Evolutionary conservation across 2,888 invertebrate species (phyloP).

Genomic region (Leptarthrus brevirostris): DNA sequence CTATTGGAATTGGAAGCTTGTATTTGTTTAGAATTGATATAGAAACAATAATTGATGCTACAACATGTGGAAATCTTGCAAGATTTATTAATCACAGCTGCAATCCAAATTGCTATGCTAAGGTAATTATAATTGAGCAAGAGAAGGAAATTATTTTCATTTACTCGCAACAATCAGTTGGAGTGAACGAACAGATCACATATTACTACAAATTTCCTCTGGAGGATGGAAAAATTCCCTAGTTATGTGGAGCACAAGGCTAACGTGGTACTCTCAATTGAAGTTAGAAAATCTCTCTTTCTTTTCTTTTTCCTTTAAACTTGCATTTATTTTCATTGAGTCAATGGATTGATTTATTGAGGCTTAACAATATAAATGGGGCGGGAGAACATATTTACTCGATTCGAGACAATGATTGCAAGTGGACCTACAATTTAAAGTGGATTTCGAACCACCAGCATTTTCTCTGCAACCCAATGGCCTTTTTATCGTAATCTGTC

Average conservation of each 20-base stretch:
- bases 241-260: slow-evolving; percentile 93
- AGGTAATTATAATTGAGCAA: slow-evolving; percentile 97
- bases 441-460: too few relatives aligned
- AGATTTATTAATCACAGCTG: slow-evolving; percentile 99
- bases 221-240: slow-evolving; percentile 98
- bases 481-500: too few relatives aligned
- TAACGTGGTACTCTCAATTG: slow-evolving; percentile 97
- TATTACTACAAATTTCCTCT: slow-evolving; percentile 99
- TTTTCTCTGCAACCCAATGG: too few relatives aligned
- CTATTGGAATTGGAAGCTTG: slow-evolving; percentile 96
- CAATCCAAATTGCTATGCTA: slow-evolving; percentile 99
- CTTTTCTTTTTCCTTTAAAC: background rate
- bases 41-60: slow-evolving; percentile 98
- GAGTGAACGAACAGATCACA: slow-evolving; percentile 98
- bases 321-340: background rate
- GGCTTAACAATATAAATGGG: background rate
- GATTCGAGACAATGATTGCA: too few relatives aligned
- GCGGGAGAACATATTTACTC: too few relatives aligned
- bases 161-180: slow-evolving; percentile 97
- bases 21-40: slow-evolving; percentile 98
- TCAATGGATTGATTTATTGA: background rate
- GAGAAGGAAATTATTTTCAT: slow-evolving; percentile 99
- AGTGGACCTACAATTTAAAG: too few relatives aligned
- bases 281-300: slow-evolving; percentile 40
- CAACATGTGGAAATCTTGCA: slow-evolving; percentile 97